Percentiles rank a stretch among this genome's conserved stretches.
phyloP scores from a whole-genome alignment of 2,888 invertebrate genomes.

The Euspilapteryx auroguttella region DNA sequence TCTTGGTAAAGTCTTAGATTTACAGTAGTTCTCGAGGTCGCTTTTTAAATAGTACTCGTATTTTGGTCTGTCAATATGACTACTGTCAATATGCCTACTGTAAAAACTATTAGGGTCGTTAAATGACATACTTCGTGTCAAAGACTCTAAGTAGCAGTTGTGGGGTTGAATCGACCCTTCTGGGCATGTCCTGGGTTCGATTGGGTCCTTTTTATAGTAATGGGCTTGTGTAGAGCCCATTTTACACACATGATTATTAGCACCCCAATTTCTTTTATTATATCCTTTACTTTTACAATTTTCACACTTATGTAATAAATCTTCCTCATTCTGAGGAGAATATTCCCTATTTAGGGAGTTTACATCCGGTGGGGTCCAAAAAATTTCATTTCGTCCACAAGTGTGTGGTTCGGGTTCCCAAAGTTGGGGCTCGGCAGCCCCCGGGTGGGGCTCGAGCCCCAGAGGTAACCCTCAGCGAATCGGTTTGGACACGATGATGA shows the following conservation, averaged over 20 bases:
- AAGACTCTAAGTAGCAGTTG: conserved; percentile 17
- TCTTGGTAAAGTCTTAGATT: conserved; percentile 38
- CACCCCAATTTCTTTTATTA: too few species aligned
- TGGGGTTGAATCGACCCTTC: conserved; percentile 30
- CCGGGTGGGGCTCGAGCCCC: too few species aligned
- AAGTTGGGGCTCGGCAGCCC: too few species aligned
- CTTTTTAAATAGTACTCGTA: conserved; percentile 49
- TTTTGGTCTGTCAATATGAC: conserved; percentile 35
- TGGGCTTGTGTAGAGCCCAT: too few species aligned
- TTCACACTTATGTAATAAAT: too few species aligned
- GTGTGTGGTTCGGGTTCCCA: conserved; percentile 35
- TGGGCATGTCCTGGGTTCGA: conserved; percentile 28
- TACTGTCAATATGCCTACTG: conserved; percentile 37
- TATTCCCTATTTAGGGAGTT: too few species aligned
- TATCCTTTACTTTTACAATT: too few species aligned
- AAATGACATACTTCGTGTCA: conserved; percentile 31
- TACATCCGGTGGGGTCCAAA: too few species aligned
- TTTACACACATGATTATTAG: too few species aligned
- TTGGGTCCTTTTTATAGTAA: too few species aligned
- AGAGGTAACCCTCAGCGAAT: conserved; percentile 54
- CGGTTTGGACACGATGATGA: conserved; percentile 70
- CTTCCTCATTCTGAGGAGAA: too few species aligned
- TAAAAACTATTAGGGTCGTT: conserved; percentile 38
- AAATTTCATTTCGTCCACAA: too few species aligned
- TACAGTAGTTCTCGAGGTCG: conserved; percentile 22